Evolutionary conservation across 2,888 invertebrate species (phyloP).

Genomic region (Aethes cnicana): DNA sequence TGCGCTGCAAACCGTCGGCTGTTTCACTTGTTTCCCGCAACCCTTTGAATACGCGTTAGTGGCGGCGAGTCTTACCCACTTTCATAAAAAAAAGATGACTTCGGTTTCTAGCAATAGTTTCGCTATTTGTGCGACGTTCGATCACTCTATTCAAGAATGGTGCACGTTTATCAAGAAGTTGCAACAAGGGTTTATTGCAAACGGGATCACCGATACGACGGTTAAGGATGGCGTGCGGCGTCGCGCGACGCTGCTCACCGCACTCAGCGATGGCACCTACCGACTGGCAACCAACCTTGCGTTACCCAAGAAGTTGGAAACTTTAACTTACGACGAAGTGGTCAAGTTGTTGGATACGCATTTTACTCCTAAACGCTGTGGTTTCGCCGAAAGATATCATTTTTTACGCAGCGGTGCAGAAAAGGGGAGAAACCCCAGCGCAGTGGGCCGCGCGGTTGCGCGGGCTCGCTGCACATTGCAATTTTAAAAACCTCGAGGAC

Average conservation of each 20-base stretch:
- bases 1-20: too few species aligned
- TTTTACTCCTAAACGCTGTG: background rate
- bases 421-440: background rate
- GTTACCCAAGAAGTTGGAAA: constrained; percentile 24
- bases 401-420: background rate
- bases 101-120: too few species aligned
- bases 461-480: background rate
- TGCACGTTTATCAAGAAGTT: too few species aligned
- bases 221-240: background rate
- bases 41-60: too few species aligned
- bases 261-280: constrained; percentile 34
- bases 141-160: too few species aligned
- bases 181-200: constrained; percentile 14
- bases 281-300: constrained; percentile 33
- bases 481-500: background rate
- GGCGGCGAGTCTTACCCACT: too few species aligned
- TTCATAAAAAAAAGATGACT: too few species aligned
- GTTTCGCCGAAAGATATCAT: background rate
- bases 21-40: too few species aligned
- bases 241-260: constrained; percentile 33
- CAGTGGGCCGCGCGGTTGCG: background rate
- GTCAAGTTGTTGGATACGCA: background rate
- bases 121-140: too few species aligned
- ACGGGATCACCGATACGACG: background rate
- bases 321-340: constrained; percentile 34